Evolutionary conservation across 2,888 invertebrate species (phyloP).

Genomic region (Conus canariensis): DNA sequence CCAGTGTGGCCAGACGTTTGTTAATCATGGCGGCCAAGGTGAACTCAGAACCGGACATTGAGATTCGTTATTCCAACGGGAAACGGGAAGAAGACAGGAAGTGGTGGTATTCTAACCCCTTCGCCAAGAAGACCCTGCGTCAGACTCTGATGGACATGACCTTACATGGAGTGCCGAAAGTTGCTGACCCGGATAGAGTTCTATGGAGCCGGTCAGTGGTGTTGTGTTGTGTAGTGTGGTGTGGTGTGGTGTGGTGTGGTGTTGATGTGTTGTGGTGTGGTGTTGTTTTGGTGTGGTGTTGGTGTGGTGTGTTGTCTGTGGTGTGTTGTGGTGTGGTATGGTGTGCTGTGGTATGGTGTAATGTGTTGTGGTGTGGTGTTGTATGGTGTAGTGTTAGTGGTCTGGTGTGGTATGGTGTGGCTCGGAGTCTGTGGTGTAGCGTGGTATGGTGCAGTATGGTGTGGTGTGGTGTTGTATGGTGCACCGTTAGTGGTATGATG

Average conservation of each 20-base stretch:
- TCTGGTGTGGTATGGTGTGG: neutral
- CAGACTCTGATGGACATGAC: neutral
- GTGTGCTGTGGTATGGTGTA: neutral
- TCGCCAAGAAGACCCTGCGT: neutral
- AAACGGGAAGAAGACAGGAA: neutral
- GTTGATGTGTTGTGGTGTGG: no score
- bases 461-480: neutral
- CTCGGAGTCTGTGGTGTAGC: neutral
- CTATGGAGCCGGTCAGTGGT: neutral
- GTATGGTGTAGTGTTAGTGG: neutral
- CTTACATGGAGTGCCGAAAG: neutral
- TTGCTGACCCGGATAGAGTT: neutral
- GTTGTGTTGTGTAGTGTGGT: no score
- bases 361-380: neutral
- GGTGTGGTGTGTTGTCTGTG: neutral
- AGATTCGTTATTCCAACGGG: neutral
- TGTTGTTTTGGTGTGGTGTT: neutral
- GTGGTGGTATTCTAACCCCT: neutral
- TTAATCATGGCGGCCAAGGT: neutral
- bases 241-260: no score
- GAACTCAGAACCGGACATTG: neutral
- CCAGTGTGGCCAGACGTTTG: neutral
- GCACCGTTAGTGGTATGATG: no score
- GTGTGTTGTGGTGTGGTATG: neutral
- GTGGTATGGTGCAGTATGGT: neutral